These are phyloP conservation scores for Pseudomyrmex dendroicus DNA, from an alignment of 1,140 invertebrate species.

Conservation along the genomic window DNA sequence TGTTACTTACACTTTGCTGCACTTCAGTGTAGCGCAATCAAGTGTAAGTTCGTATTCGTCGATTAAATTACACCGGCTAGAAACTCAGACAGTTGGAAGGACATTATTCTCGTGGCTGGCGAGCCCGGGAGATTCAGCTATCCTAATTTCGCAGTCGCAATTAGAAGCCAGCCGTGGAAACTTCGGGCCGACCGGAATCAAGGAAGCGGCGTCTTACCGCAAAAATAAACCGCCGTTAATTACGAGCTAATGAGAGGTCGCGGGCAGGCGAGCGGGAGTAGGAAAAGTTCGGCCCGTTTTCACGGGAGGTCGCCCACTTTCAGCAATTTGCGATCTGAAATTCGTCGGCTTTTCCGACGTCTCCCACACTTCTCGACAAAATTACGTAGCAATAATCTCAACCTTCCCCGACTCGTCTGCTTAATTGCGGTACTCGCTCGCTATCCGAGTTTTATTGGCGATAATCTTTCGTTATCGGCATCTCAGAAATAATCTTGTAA, in stretches of 20 bases:
- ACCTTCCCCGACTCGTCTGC: slow-evolving; percentile 20
- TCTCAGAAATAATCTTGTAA: slow-evolving; percentile 18
- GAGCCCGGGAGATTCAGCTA: slow-evolving; percentile 25
- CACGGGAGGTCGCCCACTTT: slow-evolving; percentile 44
- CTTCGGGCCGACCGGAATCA: slow-evolving; percentile 50
- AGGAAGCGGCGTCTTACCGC: slow-evolving; percentile 50
- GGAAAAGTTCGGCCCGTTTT: slow-evolving; percentile 48
- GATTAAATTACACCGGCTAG: slow-evolving; percentile 27
- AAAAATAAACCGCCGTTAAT: slow-evolving; percentile 61
- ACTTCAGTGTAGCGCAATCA: neutral
- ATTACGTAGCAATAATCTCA: slow-evolving; percentile 57
- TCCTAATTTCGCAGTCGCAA: slow-evolving; percentile 63
- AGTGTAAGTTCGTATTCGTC: neutral
- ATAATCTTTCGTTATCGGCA: slow-evolving; percentile 52
- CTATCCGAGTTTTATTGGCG: slow-evolving; percentile 32
- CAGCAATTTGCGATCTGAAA: slow-evolving; percentile 54
- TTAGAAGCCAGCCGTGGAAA: slow-evolving; percentile 50
- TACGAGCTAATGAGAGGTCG: slow-evolving; percentile 55
- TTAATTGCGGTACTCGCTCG: slow-evolving; percentile 43
- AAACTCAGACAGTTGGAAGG: slow-evolving; percentile 34
- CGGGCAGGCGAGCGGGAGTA: neutral
- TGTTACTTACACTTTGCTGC: too few species aligned
- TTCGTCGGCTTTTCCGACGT: slow-evolving; percentile 49
- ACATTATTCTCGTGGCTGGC: slow-evolving; percentile 59
- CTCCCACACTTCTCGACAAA: neutral